Evolutionary conservation across 2,888 invertebrate species (phyloP).

Genomic region (Thelaira solivaga): DNA sequence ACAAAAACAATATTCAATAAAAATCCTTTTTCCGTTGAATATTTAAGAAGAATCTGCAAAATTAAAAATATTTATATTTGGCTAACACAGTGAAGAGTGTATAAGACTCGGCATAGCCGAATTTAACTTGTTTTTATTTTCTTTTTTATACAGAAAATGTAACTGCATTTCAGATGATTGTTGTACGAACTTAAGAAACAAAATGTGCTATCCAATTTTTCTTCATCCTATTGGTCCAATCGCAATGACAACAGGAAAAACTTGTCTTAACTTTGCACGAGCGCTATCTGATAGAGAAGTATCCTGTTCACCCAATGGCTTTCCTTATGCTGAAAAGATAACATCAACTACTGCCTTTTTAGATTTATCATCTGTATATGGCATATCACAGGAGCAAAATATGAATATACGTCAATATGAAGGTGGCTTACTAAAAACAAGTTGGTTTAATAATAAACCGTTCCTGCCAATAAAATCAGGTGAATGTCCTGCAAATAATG

Average conservation of each 20-base stretch:
- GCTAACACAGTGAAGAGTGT: too few relatives aligned
- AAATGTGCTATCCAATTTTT: conserved; percentile 78
- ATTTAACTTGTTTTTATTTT: too few relatives aligned
- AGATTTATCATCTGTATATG: conserved; percentile 88
- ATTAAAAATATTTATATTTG: too few relatives aligned
- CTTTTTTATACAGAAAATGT: background rate
- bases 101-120: too few relatives aligned
- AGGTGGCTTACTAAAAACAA: conserved; percentile 82
- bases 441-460: conserved; percentile 79
- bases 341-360: conserved; percentile 76
- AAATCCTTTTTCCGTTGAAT: too few relatives aligned
- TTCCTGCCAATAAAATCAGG: conserved; percentile 84
- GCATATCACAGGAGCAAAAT: conserved; percentile 81
- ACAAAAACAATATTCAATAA: too few relatives aligned
- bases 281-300: conserved; percentile 82
- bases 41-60: too few relatives aligned
- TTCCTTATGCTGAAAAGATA: conserved; percentile 81
- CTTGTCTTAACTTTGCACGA: conserved; percentile 82
- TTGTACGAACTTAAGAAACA: conserved; percentile 64
- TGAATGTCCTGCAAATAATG: conserved; percentile 77
- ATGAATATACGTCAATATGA: conserved; percentile 81
- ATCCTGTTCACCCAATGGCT: conserved; percentile 78
- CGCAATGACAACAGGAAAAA: conserved; percentile 77
- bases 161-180: conserved; percentile 66
- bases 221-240: conserved; percentile 80